A percentile compares a stretch with the other conserved stretches of the same genome.
Conservation (phyloP, 2,888 invertebrate genomes). For the Prosapia bicincta region DNA sequence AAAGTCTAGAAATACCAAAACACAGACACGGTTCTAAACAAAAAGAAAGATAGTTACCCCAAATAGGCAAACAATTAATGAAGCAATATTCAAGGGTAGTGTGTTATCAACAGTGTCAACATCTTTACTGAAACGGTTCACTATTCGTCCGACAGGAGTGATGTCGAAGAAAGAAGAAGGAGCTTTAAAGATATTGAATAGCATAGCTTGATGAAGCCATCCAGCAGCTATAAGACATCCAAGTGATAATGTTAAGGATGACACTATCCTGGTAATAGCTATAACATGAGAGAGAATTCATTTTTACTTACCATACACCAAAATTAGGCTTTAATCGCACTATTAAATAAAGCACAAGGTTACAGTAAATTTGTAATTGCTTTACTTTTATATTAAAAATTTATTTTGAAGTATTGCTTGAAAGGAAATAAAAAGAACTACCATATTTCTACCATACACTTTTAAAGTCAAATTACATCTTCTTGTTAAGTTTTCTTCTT, state of each 20-base stretch:
- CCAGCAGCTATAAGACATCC: conserved; percentile 19
- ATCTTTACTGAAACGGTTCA: conserved; percentile 76
- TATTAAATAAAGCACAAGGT: too few relatives aligned
- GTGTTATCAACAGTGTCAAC: conserved; percentile 68
- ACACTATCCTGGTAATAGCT: conserved; percentile 10
- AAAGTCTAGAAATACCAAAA: not conserved
- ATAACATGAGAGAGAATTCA: not conserved
- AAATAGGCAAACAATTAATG: conserved; percentile 52
- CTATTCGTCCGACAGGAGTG: conserved; percentile 73
- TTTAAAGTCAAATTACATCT: too few relatives aligned
- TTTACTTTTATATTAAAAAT: too few relatives aligned
- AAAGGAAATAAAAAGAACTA: too few relatives aligned
- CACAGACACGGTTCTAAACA: not conserved
- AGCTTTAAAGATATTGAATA: conserved; percentile 60
- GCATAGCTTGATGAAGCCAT: conserved; percentile 44
- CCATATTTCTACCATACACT: too few relatives aligned
- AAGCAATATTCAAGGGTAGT: conserved; percentile 66
- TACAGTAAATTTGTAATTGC: too few relatives aligned
- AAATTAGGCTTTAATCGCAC: not conserved
- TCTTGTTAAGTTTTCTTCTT: too few relatives aligned
- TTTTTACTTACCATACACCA: conserved; percentile 5
- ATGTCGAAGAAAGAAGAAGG: conserved; percentile 75
- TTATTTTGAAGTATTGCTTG: too few relatives aligned
- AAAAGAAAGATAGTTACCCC: conserved; percentile 17
- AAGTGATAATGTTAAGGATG: conserved; percentile 9